Conservation (phyloP, 2,113 vertebrate species). For the Urocolius indicus region DNA sequence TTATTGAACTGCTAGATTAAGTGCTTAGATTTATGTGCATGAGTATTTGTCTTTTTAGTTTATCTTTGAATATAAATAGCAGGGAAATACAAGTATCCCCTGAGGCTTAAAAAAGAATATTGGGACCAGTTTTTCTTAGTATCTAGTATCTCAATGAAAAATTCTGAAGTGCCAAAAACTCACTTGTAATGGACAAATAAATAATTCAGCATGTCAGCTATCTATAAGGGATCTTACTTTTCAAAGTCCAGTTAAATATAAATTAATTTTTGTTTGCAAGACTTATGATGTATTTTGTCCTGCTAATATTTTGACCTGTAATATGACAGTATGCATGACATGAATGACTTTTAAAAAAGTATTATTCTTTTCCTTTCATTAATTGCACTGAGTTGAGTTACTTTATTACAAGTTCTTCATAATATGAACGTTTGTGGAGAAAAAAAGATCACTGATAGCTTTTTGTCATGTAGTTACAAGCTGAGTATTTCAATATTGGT, state of each 20-base stretch:
- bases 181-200: neutral
- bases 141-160: accelerated
- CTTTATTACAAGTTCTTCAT: neutral
- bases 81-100: neutral
- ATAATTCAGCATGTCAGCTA: accelerated
- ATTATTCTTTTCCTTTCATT: neutral
- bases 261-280: neutral
- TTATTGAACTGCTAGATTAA: neutral
- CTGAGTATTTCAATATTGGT: neutral
- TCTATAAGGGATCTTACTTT: neutral
- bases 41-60: neutral
- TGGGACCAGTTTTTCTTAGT: neutral
- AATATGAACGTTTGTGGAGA: neutral
- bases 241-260: neutral
- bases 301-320: neutral
- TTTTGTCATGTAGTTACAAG: neutral
- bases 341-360: neutral
- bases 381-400: neutral
- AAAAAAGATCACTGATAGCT: neutral
- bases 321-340: neutral
- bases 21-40: neutral
- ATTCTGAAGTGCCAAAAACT: neutral
- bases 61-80: neutral
- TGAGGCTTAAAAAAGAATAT: neutral
- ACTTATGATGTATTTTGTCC: neutral